Evolutionary conservation across 2,888 invertebrate species (phyloP), one percentile per base, ranked within the genome.

Genomic region (Physocephala rufipes): DNA sequence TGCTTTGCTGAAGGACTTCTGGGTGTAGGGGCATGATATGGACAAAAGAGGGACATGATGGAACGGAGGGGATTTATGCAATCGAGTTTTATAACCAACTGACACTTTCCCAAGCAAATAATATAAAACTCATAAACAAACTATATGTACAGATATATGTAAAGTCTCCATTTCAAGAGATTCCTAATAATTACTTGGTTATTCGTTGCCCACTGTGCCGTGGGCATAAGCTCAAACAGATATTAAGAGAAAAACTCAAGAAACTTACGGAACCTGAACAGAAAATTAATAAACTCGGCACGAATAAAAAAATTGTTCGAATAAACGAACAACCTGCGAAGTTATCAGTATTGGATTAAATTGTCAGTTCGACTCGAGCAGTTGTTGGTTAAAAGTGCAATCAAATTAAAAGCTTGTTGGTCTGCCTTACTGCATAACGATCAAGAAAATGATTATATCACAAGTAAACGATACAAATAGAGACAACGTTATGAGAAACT

Each of bases 281-380:
- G 15, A 59, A 47, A 47, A 59, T 26, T 28, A 30, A 13, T 26
- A 21, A 26, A 3, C 13, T 59, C 16, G 26, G 19, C 1, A 21
- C 45, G 4, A 55, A 19, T 36, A 55, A 53, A 24, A 45, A 43
- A 45, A 12, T 36, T 13, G 30, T n/a, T n/a, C 24, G 30, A 43
- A 59, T 59, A 36, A 47, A n/a, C n/a, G n/a, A 61, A 30, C 59
- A 58, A 49, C 49, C 47, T 49, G 59, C 26, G 66, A 26, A 36
- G 36, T 15, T 16, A 53, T 43, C 30, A 36, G 53, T 15, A 15
- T 51, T 51, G 63, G 24, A 63, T 47, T 63, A 53, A 66, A 66
- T 36, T 9, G 53, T 36, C 30, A 53, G 43, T 30, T 30, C 36
- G 13, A 65, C 49, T 26, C 49, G 28, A 30, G 49, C 53, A 53